phyloP scores from a whole-genome alignment of 2,888 invertebrate species.

The Syrphus vitripennis region DNA sequence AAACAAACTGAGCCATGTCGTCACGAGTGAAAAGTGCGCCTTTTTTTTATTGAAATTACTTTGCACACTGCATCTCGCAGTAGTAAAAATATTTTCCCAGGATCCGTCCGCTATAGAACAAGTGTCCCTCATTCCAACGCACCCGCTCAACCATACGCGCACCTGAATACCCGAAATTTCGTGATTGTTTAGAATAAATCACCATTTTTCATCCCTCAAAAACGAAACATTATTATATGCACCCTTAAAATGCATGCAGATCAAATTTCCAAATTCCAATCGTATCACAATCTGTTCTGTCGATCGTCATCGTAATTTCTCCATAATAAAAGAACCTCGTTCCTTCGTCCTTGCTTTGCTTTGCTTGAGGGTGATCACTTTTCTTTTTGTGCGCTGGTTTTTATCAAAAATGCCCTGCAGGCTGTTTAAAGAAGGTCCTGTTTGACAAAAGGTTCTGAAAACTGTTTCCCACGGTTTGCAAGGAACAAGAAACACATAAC shows the following conservation, averaged over 20 bases:
- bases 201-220: slow-evolving; percentile 54
- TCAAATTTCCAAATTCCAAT: slow-evolving; percentile 59
- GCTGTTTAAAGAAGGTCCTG: background rate
- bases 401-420: slow-evolving; percentile 43
- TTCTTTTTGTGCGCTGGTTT: slow-evolving; percentile 26
- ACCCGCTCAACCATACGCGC: slow-evolving; percentile 36
- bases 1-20: background rate
- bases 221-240: no score
- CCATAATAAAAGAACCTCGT: slow-evolving; percentile 36
- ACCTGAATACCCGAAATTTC: slow-evolving; percentile 57
- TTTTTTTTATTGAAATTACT: slow-evolving; percentile 30
- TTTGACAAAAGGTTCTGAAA: slow-evolving; percentile 19
- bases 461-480: slow-evolving; percentile 62
- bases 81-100: slow-evolving; percentile 58
- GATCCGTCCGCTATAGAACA: slow-evolving; percentile 40
- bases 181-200: slow-evolving; percentile 32
- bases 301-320: slow-evolving; percentile 37
- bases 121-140: slow-evolving; percentile 45
- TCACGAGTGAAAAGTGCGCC: slow-evolving; percentile 60
- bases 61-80: slow-evolving; percentile 37
- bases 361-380: slow-evolving; percentile 20
- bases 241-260: slow-evolving; percentile 61
- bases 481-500: slow-evolving; percentile 44
- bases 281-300: slow-evolving; percentile 50
- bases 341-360: slow-evolving; percentile 7